Evolutionary conservation across 2,888 invertebrate genomes (phyloP), one percentile per base, ranked within the genome.

Genomic region (Stictocephala bisonia): DNA sequence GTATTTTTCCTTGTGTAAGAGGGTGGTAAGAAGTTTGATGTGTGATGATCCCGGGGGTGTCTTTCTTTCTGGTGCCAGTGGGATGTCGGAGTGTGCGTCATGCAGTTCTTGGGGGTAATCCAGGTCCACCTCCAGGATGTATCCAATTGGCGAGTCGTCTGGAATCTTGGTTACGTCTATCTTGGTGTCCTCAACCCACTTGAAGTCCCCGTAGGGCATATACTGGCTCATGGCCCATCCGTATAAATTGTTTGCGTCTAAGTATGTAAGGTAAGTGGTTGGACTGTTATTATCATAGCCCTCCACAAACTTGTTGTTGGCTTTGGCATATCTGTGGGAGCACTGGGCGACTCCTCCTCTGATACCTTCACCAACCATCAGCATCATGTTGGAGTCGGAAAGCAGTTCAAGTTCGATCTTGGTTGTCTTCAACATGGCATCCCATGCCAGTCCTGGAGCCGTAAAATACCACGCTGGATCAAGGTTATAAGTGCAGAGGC

Each of bases 351-450:
- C 18, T 11, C 74, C 75, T 1, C 73, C 72, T 9, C 74, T 44
- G 15, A 75, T 74, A 9, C 77, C 77, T 4, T 48, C 26, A 29
- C 74, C 75, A 27, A 77, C 41, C 48, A 77, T 50, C 13, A 72
- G 56, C 1, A 56, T 13, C 67, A 71, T 71, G 15, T 76, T 68
- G 18, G 29, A 31, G 51, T 77, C 73, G 22, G 64, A 71, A 6
- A 76, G 15, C 2, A 76, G 41, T 13, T 76, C 76, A 2, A 77
- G 41, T 24, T 50, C n/a, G 1, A 76, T 26, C 11, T 31, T 35
- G 3, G 69, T 72, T 13, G 50, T 41, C 58, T 69, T 71, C 9
- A 77, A 20, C 53, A 71, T 71, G 2, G 66, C 74, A 13, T 41
- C 27, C 18, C 24, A 74, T 6, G 64, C 40, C 15, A 71, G 24